phyloP scores from a whole-genome alignment of 64 coral and sea anemone genomes.

The Stichodactyla helianthus region DNA sequence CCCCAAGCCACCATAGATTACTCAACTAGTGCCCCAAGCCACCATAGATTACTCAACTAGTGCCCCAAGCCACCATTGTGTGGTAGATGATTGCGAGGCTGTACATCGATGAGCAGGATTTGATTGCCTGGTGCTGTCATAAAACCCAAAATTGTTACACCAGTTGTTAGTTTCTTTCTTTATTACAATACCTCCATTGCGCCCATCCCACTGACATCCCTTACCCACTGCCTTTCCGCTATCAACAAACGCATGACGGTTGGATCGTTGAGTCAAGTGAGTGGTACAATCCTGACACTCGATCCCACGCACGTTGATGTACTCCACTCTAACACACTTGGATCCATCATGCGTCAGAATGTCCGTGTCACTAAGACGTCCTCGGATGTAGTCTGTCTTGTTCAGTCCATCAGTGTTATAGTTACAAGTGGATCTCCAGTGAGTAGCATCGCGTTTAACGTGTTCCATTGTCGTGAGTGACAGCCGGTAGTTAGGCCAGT shows the following conservation, averaged over 20 bases:
- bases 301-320: conserved; percentile 41
- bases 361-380: conserved; percentile 26
- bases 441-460: conserved; percentile 24
- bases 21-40: conserved; percentile 18
- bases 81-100: conserved; percentile 22
- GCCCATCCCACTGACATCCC: conserved; percentile 16
- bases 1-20: conserved; percentile 54
- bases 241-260: conserved; percentile 28
- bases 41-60: conserved; percentile 24
- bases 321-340: conserved; percentile 20
- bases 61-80: conserved; percentile 57
- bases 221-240: not conserved
- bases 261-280: not conserved
- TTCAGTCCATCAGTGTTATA: no score
- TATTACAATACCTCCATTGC: not conserved
- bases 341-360: not conserved
- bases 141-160: conserved; percentile 47
- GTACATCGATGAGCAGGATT: conserved; percentile 39
- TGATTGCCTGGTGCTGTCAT: not conserved
- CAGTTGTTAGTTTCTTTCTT: not conserved
- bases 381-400: conserved; percentile 55
- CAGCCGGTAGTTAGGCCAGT: conserved; percentile 56
- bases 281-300: conserved; percentile 37
- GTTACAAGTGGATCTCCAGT: conserved; percentile 68
- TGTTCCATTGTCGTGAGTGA: conserved; percentile 20